Evolutionary conservation across 2,113 vertebrate species (phyloP), one percentile per base, ranked within the genome.

Genomic region (Aphyosemion australe): DNA sequence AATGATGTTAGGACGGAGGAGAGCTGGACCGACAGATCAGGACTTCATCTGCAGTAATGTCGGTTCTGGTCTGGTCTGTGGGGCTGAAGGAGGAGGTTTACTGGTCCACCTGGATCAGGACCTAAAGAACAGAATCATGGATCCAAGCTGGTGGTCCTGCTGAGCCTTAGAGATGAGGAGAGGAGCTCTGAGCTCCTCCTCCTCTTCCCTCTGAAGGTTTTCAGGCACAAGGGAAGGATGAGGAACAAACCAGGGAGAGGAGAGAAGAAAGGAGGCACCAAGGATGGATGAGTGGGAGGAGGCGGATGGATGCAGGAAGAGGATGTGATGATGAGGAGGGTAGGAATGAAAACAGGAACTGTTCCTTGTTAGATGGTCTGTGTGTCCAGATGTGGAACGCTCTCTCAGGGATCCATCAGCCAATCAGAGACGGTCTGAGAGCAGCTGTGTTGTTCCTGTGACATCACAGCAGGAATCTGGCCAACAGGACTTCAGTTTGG

Each of bases 401-500:
- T 48, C 41, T 52, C 69, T 20, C 6, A 20, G 39, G 13, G 42
- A 48, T 21, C n/a, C 9, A 5, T 49, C 6, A 37, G 48, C 77
- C 61, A 74, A 74, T 75, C 67, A 50, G 21, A 66, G 54, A 7
- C 7, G 1, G 34, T 7, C 34, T 37, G 34, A 37, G 7, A 26
- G 16, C 62, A 78, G 80, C 71, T 82, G 74, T 69, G 64, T 69
- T 69, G 60, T 69, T 43, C 67, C 54, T 62, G 53, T 75, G 53
- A 70, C 51, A 65, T 79, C 70, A 69, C 65, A 57, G 71, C 46
- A 0, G 76, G 65, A 20, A 48, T 20, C 12, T 18, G 6, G 56
- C 71, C 61, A 70, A 70, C 66, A 16, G 57, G 61, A 62, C 48
- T 1, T 37, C 34, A 37, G 34, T 37, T 37, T 37, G 34, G 34